phyloP scores from a whole-genome alignment of 2,113 vertebrate species.

The Ascaphus truei region DNA sequence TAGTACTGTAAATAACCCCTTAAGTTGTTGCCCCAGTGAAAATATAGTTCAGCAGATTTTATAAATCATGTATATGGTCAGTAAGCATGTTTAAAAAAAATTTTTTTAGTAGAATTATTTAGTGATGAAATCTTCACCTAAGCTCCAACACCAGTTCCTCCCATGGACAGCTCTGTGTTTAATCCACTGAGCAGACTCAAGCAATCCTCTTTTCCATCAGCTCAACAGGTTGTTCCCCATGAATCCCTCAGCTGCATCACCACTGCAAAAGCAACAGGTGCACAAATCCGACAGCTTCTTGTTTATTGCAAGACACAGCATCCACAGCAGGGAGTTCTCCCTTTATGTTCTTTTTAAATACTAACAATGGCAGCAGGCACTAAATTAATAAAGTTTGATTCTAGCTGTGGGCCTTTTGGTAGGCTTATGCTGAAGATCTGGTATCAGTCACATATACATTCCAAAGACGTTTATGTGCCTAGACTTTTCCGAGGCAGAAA shows the following conservation, averaged over 20 bases:
- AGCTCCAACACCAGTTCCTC: slow-evolving; percentile 50
- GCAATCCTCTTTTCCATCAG: not conserved
- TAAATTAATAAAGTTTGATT: slow-evolving; percentile 30
- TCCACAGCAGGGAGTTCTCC: slow-evolving; percentile 2
- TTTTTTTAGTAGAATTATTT: slow-evolving; percentile 44
- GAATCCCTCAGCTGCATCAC: not conserved
- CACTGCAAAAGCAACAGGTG: not conserved
- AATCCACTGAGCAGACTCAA: slow-evolving; percentile 46
- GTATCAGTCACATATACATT: slow-evolving; percentile 26
- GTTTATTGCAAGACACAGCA: slow-evolving; percentile 3
- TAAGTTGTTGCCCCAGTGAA: slow-evolving; percentile 2
- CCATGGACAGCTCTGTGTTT: not conserved
- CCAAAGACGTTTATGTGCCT: slow-evolving; percentile 26
- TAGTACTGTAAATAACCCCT: slow-evolving; percentile 34
- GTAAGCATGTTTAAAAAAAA: no score
- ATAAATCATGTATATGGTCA: not conserved
- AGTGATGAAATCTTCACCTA: slow-evolving; percentile 54
- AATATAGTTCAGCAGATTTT: not conserved
- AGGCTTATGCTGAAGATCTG: slow-evolving; percentile 19
- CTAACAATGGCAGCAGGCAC: slow-evolving; percentile 39
- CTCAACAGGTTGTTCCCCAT: slow-evolving; percentile 32
- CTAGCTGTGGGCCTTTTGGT: slow-evolving; percentile 17
- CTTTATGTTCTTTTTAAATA: slow-evolving; percentile 47
- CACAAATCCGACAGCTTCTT: not conserved
- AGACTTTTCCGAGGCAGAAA: not conserved